A percentile compares a stretch with the other conserved stretches of the same genome.
Evolutionary conservation across 2,113 vertebrate species (phyloP).

Genomic region (Dendropsophus ebraccatus): DNA sequence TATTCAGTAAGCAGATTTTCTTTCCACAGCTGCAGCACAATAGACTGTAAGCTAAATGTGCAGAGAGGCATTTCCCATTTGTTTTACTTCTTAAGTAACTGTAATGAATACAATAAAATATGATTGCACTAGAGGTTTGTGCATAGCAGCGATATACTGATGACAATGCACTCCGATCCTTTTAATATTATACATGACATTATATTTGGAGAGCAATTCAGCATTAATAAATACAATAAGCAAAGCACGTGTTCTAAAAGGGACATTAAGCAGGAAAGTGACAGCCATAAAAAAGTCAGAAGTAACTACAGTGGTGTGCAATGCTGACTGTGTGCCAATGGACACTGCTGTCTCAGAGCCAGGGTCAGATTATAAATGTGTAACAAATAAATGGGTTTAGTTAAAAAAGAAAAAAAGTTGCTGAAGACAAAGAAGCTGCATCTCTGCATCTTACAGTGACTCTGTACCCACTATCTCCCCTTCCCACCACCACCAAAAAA

Average conservation of each 20-base stretch:
- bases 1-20: slow-evolving; percentile 61
- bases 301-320: not conserved
- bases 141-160: slow-evolving; percentile 33
- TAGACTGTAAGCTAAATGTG: slow-evolving; percentile 45
- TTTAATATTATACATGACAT: slow-evolving; percentile 50
- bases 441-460: too few relatives aligned
- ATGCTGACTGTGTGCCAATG: not conserved
- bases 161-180: slow-evolving; percentile 24
- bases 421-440: too few relatives aligned
- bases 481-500: too few relatives aligned
- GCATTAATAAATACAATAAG: slow-evolving; percentile 26
- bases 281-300: not conserved
- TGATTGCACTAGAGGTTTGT: slow-evolving; percentile 39
- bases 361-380: too few relatives aligned
- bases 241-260: not conserved
- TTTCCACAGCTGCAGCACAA: slow-evolving; percentile 58
- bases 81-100: slow-evolving; percentile 50
- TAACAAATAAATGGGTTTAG: too few relatives aligned
- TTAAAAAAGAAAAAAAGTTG: too few relatives aligned
- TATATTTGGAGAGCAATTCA: slow-evolving; percentile 52
- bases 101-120: slow-evolving; percentile 58
- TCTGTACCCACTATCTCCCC: too few relatives aligned
- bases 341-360: too few relatives aligned
- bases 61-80: slow-evolving; percentile 53
- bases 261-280: not conserved